phyloP scores from a whole-genome alignment of 1,140 invertebrate genomes.

The Aradophagus sp. region DNA sequence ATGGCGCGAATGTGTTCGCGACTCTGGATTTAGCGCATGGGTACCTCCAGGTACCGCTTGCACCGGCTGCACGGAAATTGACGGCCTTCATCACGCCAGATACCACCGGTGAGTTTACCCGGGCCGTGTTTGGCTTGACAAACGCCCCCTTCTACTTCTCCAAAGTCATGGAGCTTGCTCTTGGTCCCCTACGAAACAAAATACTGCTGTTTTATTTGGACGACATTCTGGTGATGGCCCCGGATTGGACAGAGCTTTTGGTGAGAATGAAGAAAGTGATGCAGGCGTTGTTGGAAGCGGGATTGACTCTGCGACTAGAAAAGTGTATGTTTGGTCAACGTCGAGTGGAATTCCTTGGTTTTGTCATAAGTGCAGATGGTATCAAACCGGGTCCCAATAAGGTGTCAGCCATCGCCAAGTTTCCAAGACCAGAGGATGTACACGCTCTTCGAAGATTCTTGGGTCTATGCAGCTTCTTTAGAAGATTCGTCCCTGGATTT shows the following conservation, averaged over 20 bases:
- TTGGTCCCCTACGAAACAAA: too few species aligned
- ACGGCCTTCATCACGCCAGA: not conserved
- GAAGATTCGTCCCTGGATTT: slow-evolving; percentile 3
- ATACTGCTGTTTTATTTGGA: too few species aligned
- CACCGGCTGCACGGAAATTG: not conserved
- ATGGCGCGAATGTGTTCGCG: too few species aligned
- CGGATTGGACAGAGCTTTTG: too few species aligned
- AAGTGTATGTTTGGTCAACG: slow-evolving; percentile 15
- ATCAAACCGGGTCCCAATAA: slow-evolving; percentile 4
- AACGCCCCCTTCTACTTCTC: slow-evolving; percentile 11
- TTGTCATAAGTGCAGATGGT: too few species aligned
- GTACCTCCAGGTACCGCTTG: not conserved
- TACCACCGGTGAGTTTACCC: not conserved
- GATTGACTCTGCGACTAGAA: slow-evolving; percentile 5
- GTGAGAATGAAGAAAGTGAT: too few species aligned
- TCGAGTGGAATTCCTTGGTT: too few species aligned
- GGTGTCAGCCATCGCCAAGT: slow-evolving; percentile 2
- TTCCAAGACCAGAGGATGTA: slow-evolving; percentile 1
- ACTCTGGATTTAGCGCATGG: not conserved
- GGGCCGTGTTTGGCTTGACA: not conserved
- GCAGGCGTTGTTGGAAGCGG: slow-evolving; percentile 4
- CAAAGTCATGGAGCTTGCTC: slow-evolving; percentile 1
- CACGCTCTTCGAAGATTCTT: slow-evolving; percentile 7
- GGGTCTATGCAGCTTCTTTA: slow-evolving; percentile 4
- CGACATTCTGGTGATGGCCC: too few species aligned